Percentiles rank a stretch among this genome's conserved stretches.
Evolutionary conservation across 2,797 vertebrate species (phyloP).

Genomic region (Etheostoma nigrum): DNA sequence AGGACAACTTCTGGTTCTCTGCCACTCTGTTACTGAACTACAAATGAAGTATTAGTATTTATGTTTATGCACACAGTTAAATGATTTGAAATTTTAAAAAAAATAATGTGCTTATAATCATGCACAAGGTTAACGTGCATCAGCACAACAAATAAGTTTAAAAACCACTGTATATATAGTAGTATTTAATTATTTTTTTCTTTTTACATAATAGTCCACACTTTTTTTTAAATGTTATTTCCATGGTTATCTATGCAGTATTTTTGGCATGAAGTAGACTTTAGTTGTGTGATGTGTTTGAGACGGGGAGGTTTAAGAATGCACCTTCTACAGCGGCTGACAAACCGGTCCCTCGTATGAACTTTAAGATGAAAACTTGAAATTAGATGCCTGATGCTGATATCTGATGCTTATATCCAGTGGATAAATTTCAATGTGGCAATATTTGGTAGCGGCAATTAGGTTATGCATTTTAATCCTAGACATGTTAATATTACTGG

Average conservation of each 20-base stretch:
- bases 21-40: constrained; percentile 23
- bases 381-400: background rate
- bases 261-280: constrained; percentile 67
- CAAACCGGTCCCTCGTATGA: background rate
- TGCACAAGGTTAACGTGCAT: constrained; percentile 55
- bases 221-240: constrained; percentile 33
- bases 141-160: constrained; percentile 57
- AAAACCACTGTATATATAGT: constrained; percentile 66
- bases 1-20: background rate
- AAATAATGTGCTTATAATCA: constrained; percentile 48
- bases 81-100: constrained; percentile 10
- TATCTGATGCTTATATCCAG: constrained; percentile 3
- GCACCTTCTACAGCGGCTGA: constrained; percentile 48
- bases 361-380: constrained; percentile 2
- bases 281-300: constrained; percentile 36
- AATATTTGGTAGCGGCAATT: no score
- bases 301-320: constrained; percentile 46
- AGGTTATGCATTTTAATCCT: background rate
- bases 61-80: constrained; percentile 66
- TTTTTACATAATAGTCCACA: constrained; percentile 49
- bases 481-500: no score
- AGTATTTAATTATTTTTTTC: constrained; percentile 67
- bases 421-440: no score
- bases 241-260: constrained; percentile 69
- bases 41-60: constrained; percentile 58